These are phyloP conservation scores for Panopea generosa DNA, from an alignment of 2,888 invertebrate species.

Conservation along the genomic window DNA sequence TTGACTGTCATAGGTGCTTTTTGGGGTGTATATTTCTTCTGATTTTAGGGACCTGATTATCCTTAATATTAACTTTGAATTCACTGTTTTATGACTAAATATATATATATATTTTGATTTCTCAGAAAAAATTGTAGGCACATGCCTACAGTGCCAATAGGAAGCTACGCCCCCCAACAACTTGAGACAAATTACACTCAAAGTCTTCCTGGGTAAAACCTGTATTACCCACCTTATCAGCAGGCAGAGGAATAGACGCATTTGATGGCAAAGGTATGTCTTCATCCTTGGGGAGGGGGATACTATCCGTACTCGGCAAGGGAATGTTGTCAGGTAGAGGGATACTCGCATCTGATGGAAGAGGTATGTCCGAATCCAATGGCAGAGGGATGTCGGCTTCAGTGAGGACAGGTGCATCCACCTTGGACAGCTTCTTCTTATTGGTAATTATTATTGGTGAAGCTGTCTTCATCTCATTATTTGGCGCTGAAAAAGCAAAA, in stretches of 20 bases:
- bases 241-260: constrained; percentile 55
- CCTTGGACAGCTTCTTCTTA: constrained; percentile 19
- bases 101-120: too few relatives aligned
- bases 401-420: neutral
- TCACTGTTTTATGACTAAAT: too few relatives aligned
- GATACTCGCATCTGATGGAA: constrained; percentile 43
- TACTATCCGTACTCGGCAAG: constrained; percentile 22
- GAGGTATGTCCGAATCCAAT: constrained; percentile 48
- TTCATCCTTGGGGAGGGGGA: constrained; percentile 17
- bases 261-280: constrained; percentile 56
- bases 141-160: too few relatives aligned
- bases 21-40: too few relatives aligned
- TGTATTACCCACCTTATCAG: constrained; percentile 52
- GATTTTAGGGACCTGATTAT: too few relatives aligned
- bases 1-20: too few relatives aligned
- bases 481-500: neutral
- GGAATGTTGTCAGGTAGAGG: constrained; percentile 52
- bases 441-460: constrained; percentile 28
- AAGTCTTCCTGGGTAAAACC: too few relatives aligned
- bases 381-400: constrained; percentile 53
- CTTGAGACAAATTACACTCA: too few relatives aligned
- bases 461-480: constrained; percentile 1
- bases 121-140: too few relatives aligned
- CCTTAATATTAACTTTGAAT: too few relatives aligned
- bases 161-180: too few relatives aligned